Evolutionary conservation across 2,888 invertebrate species (phyloP).

Genomic region (Zele albiditarsus): DNA sequence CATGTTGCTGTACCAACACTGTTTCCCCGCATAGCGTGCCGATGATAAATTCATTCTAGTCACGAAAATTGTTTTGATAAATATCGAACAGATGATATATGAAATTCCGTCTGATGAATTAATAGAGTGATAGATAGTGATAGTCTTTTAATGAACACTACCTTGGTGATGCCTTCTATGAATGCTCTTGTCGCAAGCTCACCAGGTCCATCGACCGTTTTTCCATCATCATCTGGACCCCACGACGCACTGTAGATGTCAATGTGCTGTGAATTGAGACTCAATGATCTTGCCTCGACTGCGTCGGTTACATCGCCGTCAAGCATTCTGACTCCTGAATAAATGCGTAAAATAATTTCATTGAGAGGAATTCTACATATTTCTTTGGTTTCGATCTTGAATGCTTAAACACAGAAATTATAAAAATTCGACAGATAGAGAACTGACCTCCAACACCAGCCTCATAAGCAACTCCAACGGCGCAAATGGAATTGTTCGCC

Average conservation of each 20-base stretch:
- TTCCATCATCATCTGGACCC: conserved; percentile 99
- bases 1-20: not conserved
- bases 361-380: not conserved
- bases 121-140: not conserved
- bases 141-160: conserved; percentile 65
- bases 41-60: not conserved
- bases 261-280: conserved; percentile 95
- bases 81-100: not conserved
- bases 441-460: conserved; percentile 91
- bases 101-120: not conserved
- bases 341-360: too few species aligned
- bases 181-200: conserved; percentile 96
- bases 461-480: conserved; percentile 96
- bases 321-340: conserved; percentile 93
- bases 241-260: conserved; percentile 99
- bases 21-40: not conserved
- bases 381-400: not conserved
- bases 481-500: conserved; percentile 96
- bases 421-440: too few species aligned
- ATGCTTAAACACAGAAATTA: conserved; percentile 1
- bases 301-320: conserved; percentile 99
- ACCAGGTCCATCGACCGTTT: conserved; percentile 98
- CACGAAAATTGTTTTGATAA: conserved; percentile 5
- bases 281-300: conserved; percentile 95
- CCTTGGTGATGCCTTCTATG: conserved; percentile 95